phyloP scores from a whole-genome alignment of 2,888 invertebrate species.

The Cryptus armator region DNA sequence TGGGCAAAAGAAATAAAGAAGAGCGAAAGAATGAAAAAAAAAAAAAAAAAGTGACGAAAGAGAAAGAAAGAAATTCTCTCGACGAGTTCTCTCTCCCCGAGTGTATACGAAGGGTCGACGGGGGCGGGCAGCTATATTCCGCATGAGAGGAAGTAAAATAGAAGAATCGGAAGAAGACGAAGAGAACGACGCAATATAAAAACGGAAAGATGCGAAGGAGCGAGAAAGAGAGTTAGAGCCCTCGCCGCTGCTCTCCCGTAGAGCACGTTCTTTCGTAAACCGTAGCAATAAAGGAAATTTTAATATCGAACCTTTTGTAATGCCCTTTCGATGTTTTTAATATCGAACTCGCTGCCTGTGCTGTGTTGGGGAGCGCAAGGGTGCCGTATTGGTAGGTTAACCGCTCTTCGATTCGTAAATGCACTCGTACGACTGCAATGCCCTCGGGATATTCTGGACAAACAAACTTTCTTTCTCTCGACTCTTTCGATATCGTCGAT shows the following conservation, averaged over 20 bases:
- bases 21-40: conserved; percentile 12
- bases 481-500: too few relatives aligned
- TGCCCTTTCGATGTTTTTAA: conserved; percentile 70
- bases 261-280: conserved; percentile 58
- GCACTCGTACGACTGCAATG: background rate
- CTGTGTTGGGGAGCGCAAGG: background rate
- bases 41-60: conserved; percentile 34
- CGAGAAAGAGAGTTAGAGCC: background rate
- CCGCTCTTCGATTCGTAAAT: background rate
- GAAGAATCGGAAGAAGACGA: conserved; percentile 18
- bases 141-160: conserved; percentile 18
- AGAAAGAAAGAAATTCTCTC: conserved; percentile 30
- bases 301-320: conserved; percentile 66
- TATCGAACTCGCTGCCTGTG: conserved; percentile 50
- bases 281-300: conserved; percentile 61
- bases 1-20: background rate
- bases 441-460: background rate
- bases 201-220: conserved; percentile 21
- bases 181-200: conserved; percentile 52
- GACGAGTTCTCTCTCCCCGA: conserved; percentile 22
- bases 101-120: conserved; percentile 33
- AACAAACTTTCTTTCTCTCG: too few relatives aligned
- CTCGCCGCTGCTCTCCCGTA: conserved; percentile 21
- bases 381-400: background rate
- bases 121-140: background rate